Conservation (phyloP, 2,888 invertebrate species). For the Ophion ventricosus region DNA sequence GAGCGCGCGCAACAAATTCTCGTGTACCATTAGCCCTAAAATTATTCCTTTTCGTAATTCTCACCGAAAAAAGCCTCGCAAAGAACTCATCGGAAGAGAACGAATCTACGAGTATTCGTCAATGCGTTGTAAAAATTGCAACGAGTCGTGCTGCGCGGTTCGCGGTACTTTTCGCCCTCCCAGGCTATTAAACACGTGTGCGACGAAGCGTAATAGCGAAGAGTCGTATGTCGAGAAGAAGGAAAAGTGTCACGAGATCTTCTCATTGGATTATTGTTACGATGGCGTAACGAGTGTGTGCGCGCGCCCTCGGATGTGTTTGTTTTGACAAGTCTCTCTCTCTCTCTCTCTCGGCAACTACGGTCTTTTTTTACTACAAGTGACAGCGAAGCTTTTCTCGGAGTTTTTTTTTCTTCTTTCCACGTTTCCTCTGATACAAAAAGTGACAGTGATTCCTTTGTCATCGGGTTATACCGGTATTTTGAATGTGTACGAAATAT, state of each 20-base stretch:
- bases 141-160: conserved; percentile 14
- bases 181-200: conserved; percentile 26
- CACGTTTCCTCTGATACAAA: background rate
- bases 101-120: background rate
- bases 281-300: conserved; percentile 48
- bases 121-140: background rate
- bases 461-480: background rate
- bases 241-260: background rate
- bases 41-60: background rate
- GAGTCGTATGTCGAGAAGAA: conserved; percentile 6
- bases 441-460: background rate
- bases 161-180: background rate
- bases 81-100: background rate
- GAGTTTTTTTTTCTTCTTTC: conserved; percentile 15
- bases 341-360: no score
- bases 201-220: conserved; percentile 3
- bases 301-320: conserved; percentile 36
- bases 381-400: background rate
- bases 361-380: conserved; percentile 11
- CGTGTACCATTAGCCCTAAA: conserved; percentile 18
- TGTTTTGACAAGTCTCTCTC: conserved; percentile 46
- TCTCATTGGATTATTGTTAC: conserved; percentile 30
- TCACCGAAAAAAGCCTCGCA: background rate
- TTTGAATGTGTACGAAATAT: background rate
- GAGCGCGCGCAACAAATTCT: conserved; percentile 34